A percentile compares a stretch with the other conserved stretches of the same genome.
phyloP scores from a whole-genome alignment of 2,888 invertebrate genomes.

The Melinaea marsaeus region DNA sequence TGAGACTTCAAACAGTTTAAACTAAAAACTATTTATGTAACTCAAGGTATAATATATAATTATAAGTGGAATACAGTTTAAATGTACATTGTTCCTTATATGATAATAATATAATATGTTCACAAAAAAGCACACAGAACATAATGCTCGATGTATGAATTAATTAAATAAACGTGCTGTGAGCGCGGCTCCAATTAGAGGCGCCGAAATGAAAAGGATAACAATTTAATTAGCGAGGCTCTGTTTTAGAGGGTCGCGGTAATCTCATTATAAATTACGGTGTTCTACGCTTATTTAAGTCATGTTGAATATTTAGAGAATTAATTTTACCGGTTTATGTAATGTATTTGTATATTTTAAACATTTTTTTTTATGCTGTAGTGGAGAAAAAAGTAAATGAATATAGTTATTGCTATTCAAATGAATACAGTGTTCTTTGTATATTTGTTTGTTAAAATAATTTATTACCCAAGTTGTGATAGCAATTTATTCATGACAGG shows the following conservation, averaged over 20 bases:
- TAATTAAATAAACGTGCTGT: background rate
- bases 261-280: constrained; percentile 1
- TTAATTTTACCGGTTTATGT: background rate
- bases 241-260: background rate
- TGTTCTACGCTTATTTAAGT: background rate
- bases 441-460: constrained; percentile 1
- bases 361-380: no score
- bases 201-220: constrained; percentile 1
- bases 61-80: no score
- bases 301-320: constrained; percentile 1
- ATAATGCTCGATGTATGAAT: no score
- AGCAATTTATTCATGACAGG: constrained; percentile 7
- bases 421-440: background rate
- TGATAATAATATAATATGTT: no score
- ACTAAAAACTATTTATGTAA: no score
- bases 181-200: background rate
- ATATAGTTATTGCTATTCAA: background rate
- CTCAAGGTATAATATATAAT: no score
- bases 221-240: constrained; percentile 1
- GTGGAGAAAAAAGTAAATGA: no score
- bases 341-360: background rate
- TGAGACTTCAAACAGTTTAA: no score
- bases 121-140: no score
- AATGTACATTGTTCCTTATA: no score
- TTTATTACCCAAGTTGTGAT: constrained; percentile 3